Conservation (phyloP, 2,113 vertebrate species). For the Thunnus thynnus region DNA sequence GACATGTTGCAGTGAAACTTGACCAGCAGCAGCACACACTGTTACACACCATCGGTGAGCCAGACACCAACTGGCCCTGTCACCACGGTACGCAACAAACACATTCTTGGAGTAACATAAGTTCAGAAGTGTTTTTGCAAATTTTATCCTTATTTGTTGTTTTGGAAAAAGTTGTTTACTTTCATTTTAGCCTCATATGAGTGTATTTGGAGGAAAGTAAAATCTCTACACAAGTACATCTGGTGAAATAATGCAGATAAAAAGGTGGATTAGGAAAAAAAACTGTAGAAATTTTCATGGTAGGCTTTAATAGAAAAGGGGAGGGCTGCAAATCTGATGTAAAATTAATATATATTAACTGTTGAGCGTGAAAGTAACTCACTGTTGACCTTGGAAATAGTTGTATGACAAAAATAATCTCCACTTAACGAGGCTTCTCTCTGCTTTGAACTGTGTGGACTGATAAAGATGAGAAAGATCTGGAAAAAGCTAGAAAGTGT, state of each 20-base stretch:
- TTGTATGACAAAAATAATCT: too few species aligned
- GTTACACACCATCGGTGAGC: constrained; percentile 54
- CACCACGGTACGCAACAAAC: constrained; percentile 49
- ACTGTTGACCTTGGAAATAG: too few species aligned
- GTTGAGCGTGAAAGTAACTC: too few species aligned
- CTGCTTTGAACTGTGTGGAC: too few species aligned
- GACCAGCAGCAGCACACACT: constrained; percentile 59
- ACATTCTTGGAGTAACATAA: constrained; percentile 29
- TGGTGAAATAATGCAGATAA: not conserved
- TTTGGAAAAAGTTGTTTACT: constrained; percentile 19
- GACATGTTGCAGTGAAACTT: constrained; percentile 66
- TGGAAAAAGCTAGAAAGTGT: too few species aligned
- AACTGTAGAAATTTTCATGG: too few species aligned
- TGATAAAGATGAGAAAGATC: too few species aligned
- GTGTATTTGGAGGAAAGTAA: not conserved
- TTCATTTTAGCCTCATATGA: not conserved
- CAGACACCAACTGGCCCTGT: constrained; percentile 72
- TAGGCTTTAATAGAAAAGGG: too few species aligned
- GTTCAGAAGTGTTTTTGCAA: constrained; percentile 2
- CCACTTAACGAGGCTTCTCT: too few species aligned
- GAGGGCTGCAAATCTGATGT: too few species aligned
- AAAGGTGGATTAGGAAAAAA: not conserved
- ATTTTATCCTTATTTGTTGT: constrained; percentile 4
- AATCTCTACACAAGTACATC: not conserved
- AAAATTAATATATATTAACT: too few species aligned